Evolutionary conservation across 2,888 invertebrate species (phyloP), one percentile per base, ranked within the genome.

Genomic region (Melinopterus prodromus): DNA sequence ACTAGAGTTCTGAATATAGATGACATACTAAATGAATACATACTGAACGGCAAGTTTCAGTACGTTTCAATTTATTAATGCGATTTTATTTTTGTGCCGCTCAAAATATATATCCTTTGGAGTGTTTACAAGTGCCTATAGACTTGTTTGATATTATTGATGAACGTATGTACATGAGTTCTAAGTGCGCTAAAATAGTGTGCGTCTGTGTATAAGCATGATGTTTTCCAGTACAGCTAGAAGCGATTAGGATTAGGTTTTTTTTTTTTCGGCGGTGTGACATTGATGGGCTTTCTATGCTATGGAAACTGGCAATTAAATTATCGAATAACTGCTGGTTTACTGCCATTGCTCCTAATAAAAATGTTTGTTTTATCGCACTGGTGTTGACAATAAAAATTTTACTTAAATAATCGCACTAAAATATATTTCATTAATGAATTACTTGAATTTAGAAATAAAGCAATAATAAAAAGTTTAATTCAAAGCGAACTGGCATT

Each of bases 51-150:
- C 26, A 3, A 53, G 9, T 53, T 53, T 53, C 12, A 7, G 12
- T 53, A 53, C 53, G 53, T 53, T 53, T 53, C 53, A 12, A 53
- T 53, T 53, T 53, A 53, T 12, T 53, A 53, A 53, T 53, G 53
- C 53, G 53, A 53, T 53, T 53, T 53, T 53, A 53, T 53, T 53
- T 53, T 53, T 53, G 53, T 53, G 53, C 53, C 53, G 53, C 53
- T 53, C 9, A 53, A 53, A 53, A 53, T 53, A 53, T 26, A 26
- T 53, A 53, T 53, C 53, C 53, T 53, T 53, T 53, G 53, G 53
- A 53, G 53, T 53, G 53, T 53, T 53, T 6, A 53, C 53, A 53
- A 53, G 53, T 53, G 53, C 53, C 53, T 53, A 53, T 53, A 53
- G 53, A 53, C 53, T 53, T 53, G 53, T 53, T 53, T 53, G 53